A percentile compares a stretch with the other conserved stretches of the same genome.
These are phyloP conservation scores for Thamnophis sirtalis DNA, from an alignment of 2,113 vertebrate species.

Conservation along the genomic window DNA sequence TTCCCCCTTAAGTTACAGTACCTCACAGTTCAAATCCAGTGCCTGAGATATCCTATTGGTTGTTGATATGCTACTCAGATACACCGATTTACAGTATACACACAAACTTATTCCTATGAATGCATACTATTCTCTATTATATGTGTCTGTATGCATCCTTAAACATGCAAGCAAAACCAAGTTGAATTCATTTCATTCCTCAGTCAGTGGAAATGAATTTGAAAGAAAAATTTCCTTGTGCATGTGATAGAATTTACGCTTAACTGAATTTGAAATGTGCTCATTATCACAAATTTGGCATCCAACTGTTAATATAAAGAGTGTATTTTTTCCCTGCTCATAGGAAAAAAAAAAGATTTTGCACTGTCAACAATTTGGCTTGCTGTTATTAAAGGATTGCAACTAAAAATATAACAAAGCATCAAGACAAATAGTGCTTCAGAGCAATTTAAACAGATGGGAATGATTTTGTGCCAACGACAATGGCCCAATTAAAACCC, in stretches of 20 bases:
- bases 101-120: not conserved
- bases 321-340: conserved; percentile 30
- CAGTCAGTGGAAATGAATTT: conserved; percentile 53
- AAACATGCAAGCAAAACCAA: not conserved
- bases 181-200: conserved; percentile 41
- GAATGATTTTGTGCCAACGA: conserved; percentile 34
- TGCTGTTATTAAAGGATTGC: conserved; percentile 56
- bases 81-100: not conserved
- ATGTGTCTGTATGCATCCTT: not conserved
- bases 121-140: not conserved
- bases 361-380: conserved; percentile 51
- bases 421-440: conserved; percentile 50
- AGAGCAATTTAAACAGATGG: conserved; percentile 49
- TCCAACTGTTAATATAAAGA: conserved; percentile 16
- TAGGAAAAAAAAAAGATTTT: conserved; percentile 42
- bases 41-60: not conserved
- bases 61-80: not conserved
- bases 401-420: conserved; percentile 59
- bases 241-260: conserved; percentile 49
- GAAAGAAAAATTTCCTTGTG: conserved; percentile 48
- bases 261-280: conserved; percentile 46
- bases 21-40: not conserved
- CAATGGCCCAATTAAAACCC: conserved; percentile 42
- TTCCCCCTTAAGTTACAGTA: not conserved
- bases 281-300: conserved; percentile 47